phyloP scores from a whole-genome alignment of 2,113 vertebrate genomes.

The Myiozetetes cayanensis region DNA sequence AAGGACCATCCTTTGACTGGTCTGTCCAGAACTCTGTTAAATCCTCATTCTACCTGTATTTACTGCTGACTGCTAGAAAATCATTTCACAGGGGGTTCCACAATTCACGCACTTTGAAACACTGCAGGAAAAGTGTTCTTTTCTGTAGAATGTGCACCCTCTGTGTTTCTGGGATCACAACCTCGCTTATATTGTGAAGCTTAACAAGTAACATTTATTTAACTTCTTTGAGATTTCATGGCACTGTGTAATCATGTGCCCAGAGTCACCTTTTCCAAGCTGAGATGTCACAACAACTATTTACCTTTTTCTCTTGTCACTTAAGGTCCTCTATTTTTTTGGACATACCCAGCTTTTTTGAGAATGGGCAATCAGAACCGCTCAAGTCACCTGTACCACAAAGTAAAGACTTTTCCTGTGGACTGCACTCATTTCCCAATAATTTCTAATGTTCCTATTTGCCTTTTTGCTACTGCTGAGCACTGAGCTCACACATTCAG shows the following conservation, averaged over 20 bases:
- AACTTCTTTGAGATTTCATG: neutral
- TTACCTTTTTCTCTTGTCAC: neutral
- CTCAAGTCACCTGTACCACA: neutral
- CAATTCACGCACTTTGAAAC: neutral
- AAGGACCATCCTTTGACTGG: neutral
- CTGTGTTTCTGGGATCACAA: neutral
- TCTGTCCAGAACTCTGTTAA: neutral
- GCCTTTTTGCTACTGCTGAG: neutral
- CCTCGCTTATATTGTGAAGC: neutral
- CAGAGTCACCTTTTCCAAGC: neutral
- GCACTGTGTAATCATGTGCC: neutral
- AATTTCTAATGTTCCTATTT: neutral
- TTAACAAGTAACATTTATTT: neutral
- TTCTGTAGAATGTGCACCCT: neutral
- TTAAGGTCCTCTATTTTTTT: neutral
- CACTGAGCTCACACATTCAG: neutral
- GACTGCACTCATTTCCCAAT: neutral
- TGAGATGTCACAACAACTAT: neutral
- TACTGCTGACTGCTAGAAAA: neutral
- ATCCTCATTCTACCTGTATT: neutral
- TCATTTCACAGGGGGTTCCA: neutral
- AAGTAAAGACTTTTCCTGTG: neutral
- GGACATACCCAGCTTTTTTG: neutral
- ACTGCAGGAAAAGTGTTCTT: neutral
- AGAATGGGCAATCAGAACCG: neutral